These are phyloP conservation scores for Diploscapter pachys DNA, from an alignment of 1,140 invertebrate species.

Conservation along the genomic window DNA sequence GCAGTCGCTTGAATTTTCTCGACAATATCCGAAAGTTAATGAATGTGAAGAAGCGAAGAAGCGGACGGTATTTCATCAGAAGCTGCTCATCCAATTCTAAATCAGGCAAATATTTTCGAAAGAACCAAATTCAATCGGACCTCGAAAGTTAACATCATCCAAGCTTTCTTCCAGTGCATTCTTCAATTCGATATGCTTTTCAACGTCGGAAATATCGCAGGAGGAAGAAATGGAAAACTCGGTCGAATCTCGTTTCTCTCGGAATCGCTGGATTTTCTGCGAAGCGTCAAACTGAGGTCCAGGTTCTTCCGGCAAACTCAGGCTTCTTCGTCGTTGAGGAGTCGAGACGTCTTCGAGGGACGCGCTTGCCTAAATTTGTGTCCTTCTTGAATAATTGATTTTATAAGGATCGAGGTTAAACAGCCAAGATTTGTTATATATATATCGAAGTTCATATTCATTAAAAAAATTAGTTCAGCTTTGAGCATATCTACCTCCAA, in stretches of 20 bases:
- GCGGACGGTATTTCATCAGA: constrained; percentile 30
- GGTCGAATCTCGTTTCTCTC: constrained; percentile 5
- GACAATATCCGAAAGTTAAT: constrained; percentile 33
- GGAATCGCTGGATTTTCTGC: not conserved
- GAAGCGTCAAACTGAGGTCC: too few species aligned
- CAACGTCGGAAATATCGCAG: constrained; percentile 21
- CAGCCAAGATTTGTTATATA: too few species aligned
- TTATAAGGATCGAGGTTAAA: too few species aligned
- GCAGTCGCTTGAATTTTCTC: constrained; percentile 41
- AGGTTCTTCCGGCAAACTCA: too few species aligned
- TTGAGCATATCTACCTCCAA: too few species aligned
- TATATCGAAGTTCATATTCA: too few species aligned
- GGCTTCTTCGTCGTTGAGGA: too few species aligned
- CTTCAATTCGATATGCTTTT: not conserved
- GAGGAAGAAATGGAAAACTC: constrained; percentile 20
- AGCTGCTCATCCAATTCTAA: constrained; percentile 27
- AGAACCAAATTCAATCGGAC: not conserved
- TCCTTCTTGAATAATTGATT: too few species aligned
- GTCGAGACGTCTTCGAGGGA: too few species aligned
- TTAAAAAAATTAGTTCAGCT: too few species aligned
- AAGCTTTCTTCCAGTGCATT: not conserved
- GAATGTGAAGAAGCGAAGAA: constrained; percentile 44
- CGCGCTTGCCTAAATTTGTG: too few species aligned
- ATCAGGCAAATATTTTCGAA: constrained; percentile 2
- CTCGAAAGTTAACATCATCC: not conserved